These are phyloP conservation scores for Sylvietta virens DNA, from an alignment of 2,113 vertebrate species.

Conservation along the genomic window DNA sequence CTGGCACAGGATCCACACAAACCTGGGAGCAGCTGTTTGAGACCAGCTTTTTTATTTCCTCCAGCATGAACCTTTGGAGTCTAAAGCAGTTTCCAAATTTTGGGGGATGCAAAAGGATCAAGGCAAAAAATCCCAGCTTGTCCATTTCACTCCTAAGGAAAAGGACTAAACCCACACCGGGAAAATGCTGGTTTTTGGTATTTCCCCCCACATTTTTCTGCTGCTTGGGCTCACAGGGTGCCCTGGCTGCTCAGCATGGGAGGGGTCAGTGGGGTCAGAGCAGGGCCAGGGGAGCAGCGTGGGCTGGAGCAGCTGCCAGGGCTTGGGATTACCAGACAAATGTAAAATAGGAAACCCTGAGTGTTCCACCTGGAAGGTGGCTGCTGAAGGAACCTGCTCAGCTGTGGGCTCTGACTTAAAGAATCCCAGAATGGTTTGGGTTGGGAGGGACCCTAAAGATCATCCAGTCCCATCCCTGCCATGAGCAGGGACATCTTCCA, in stretches of 20 bases:
- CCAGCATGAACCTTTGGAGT: not conserved
- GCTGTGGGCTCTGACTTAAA: not conserved
- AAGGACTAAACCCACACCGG: not conserved
- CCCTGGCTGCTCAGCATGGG: fast-evolving
- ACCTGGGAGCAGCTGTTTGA: not conserved
- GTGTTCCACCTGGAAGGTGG: not conserved
- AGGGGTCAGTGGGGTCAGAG: not conserved
- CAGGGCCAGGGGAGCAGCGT: fast-evolving
- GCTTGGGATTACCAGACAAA: not conserved
- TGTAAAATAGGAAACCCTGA: not conserved
- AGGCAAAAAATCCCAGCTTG: not conserved
- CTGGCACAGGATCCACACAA: not conserved
- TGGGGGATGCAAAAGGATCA: not conserved
- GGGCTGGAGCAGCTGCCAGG: not conserved
- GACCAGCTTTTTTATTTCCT: not conserved
- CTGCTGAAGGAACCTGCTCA: not conserved
- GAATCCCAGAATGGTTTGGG: not conserved
- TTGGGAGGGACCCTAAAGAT: not conserved
- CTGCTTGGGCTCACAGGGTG: not conserved
- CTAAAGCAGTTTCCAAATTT: not conserved
- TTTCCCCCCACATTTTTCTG: not conserved
- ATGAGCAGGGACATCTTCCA: not conserved
- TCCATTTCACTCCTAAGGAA: not conserved
- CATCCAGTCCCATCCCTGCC: not conserved
- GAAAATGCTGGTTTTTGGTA: not conserved